A percentile compares a stretch with the other conserved stretches of the same genome.
Conservation (phyloP, 2,888 invertebrate genomes). For the Schizaphis graminum region DNA sequence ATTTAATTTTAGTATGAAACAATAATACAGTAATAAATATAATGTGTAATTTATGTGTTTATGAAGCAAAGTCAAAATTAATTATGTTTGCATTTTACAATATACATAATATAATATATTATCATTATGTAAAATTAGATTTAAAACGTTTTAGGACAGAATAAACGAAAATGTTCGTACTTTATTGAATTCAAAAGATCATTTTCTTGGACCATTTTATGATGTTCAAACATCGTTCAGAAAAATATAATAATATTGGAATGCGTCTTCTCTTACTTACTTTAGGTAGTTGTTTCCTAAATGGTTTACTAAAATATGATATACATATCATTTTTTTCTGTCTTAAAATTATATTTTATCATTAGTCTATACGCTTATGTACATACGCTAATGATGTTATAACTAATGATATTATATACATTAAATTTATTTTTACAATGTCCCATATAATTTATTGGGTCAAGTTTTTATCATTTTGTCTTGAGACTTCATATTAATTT, state of each 20-base stretch:
- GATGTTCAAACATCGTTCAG: neutral
- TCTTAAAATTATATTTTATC: neutral
- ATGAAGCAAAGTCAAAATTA: neutral
- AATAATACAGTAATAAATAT: neutral
- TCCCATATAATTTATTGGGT: neutral
- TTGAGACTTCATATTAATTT: neutral
- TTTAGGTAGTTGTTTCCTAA: neutral
- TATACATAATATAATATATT: neutral
- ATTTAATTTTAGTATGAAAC: neutral
- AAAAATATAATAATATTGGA: neutral
- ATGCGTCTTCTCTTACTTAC: neutral
- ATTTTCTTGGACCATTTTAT: neutral
- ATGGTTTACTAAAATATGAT: neutral
- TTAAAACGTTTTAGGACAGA: neutral
- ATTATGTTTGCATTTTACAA: neutral
- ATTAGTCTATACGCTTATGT: neutral
- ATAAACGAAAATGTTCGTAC: neutral
- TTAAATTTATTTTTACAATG: neutral
- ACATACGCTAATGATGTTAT: neutral
- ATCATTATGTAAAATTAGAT: neutral
- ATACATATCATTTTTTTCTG: neutral
- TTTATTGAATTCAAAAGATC: neutral
- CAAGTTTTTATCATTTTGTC: neutral
- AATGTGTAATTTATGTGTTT: too few species aligned
- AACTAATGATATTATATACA: neutral